Base-by-base conservation (phyloP, 2,888 invertebrate genomes). In the Brassicogethes aeneus region DNA sequence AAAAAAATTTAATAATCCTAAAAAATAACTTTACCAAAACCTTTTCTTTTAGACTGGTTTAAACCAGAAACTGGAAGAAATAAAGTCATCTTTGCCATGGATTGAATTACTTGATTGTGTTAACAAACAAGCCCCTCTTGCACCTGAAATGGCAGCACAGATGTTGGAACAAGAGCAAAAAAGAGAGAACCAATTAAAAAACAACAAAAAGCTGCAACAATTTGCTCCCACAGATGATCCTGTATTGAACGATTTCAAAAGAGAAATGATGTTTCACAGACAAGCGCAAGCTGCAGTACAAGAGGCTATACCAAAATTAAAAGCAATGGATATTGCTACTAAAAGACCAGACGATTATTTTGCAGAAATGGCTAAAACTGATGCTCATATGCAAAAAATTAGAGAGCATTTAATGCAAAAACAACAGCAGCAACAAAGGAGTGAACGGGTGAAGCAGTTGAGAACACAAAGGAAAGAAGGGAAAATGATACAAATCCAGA, bases 361-460 rank as follows among this genome's bases (percentile, higher is more conserved):
- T 70, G 99, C 97, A 0, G 92, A 99, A 74, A 99, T 99, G 99
- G 93, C 92, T 0, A 99, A 99, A 67, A 76, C 89, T 10, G 99
- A 99, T 69, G 80, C 79, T 17, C 99, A 99, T 59, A 99, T 99
- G 99, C 92, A 94, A 59, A 95, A 93, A 69, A 83, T 94, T 0
- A 76, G 92, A 36, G 77, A 85, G 59, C 85, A 83, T 58, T 66
- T 95, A 16, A 74, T 90, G 71, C 79, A 86, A 15, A 89, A 90
- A 61, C 88, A 96, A 60, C 78, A 82, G 10, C 81, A 84, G 10
- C 84, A 89, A 52, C 88, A 93, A 39, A 78, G 87, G 50, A 85
- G 87, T 0, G 96, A 97, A 63, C 87, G 92, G 61, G 86, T 93
- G 0, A 79, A 88, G 50, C 90, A 94, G 59, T 72, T 96, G 14